Evolutionary conservation across 2,113 vertebrate species (phyloP).

Genomic region (Pelusios castaneus): DNA sequence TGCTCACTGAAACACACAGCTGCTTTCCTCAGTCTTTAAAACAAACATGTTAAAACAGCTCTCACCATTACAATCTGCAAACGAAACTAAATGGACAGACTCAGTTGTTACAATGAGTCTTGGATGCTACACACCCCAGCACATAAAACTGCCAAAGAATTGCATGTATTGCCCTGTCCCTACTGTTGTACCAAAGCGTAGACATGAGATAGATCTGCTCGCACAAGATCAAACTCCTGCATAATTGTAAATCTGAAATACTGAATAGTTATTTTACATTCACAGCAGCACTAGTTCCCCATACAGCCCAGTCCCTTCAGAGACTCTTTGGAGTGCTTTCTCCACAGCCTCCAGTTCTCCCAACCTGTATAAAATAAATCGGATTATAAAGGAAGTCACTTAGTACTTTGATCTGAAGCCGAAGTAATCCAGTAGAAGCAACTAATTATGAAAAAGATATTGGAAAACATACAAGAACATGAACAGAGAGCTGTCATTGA

Average conservation of each 20-base stretch:
- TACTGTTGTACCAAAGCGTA: neutral
- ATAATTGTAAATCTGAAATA: neutral
- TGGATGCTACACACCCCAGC: neutral
- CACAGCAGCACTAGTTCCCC: rapidly evolving
- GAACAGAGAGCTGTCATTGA: rapidly evolving
- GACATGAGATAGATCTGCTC: rapidly evolving
- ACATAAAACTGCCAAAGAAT: neutral
- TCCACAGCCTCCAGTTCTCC: neutral
- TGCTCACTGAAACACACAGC: neutral
- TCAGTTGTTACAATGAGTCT: rapidly evolving
- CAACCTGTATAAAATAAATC: neutral
- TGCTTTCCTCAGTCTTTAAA: neutral
- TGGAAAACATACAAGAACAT: neutral
- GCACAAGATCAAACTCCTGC: rapidly evolving
- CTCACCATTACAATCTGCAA: neutral
- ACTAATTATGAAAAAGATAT: neutral
- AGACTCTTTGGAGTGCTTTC: neutral
- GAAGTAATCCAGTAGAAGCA: neutral
- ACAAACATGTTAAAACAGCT: rapidly evolving
- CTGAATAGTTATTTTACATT: neutral
- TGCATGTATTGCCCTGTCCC: rapidly evolving
- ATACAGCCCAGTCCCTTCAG: rapidly evolving
- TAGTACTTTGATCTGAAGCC: neutral
- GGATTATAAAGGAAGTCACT: rapidly evolving
- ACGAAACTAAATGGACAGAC: rapidly evolving